Base-by-base conservation (phyloP, 1,140 invertebrate species). In the Chrysomallon squamiferum region DNA sequence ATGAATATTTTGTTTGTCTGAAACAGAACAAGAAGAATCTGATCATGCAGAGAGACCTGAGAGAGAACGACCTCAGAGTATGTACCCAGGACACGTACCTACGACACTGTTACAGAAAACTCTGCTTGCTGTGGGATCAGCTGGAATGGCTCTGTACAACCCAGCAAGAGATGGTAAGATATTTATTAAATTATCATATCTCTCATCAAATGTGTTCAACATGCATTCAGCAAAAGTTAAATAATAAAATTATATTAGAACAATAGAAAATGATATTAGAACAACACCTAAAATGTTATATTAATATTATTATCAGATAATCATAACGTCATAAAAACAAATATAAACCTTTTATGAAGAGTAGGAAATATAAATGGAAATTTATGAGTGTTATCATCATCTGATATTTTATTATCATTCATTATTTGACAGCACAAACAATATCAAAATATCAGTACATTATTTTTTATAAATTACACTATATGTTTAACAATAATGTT, bases 71-170 rank as follows among this genome's bases (percentile, higher is more conserved):
- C 38, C 75, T 60, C 74, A 80, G 61, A 59, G 70, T 11, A 62
- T 82, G 9, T 88, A 87, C 69, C 72, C 76, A 6, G 89, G 91
- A 68, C 92, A 92, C 82, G 92, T 96, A 61, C 85, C 90, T 29
- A 90, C 91, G 29, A 90, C 89, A 52, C 22, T 79, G 7, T 88
- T 96, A 66, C 95, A 97, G 85, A 91, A 89, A 80, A 76, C 87
- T 0, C 67, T 95, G 11, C 87, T 98, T 9, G 87, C 92, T 7
- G 82, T 90, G 1, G 95, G 95, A 5, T 95, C 95, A 22, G 93
- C 92, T 30, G 80, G 89, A 5, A 87, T 93, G 57, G 90, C 92
- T 6, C 82, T 96, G 25, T 74, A 90, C 4, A 88, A 94, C 87
- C 94, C 94, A 45, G 66, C 66, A 13, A 82, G 88, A 71, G 86